A percentile compares a stretch with the other conserved stretches of the same genome.
phyloP scores from a whole-genome alignment of 2,888 invertebrate species.

The Machimus rusticus region DNA sequence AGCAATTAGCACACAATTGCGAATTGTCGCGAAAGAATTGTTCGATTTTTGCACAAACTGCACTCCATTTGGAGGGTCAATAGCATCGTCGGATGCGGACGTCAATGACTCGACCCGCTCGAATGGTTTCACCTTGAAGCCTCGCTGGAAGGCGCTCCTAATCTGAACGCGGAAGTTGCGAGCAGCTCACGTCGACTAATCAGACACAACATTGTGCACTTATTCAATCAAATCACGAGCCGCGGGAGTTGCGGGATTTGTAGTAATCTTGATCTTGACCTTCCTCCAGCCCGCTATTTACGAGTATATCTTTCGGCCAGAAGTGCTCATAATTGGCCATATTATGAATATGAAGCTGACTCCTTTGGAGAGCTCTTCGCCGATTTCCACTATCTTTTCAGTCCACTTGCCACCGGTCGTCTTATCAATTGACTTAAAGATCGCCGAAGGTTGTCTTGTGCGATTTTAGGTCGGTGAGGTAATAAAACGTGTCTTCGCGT shows the following conservation, averaged over 20 bases:
- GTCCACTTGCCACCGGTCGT: neutral
- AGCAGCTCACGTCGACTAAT: neutral
- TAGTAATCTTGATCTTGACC: constrained; percentile 29
- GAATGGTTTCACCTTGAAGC: neutral
- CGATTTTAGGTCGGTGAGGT: neutral
- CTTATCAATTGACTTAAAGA: neutral
- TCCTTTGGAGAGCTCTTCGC: neutral
- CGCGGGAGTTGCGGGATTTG: neutral
- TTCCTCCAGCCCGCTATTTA: neutral
- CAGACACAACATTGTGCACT: neutral
- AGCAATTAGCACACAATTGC: neutral
- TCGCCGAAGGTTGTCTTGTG: neutral
- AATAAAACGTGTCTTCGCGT: constrained; percentile 1
- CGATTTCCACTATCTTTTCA: neutral
- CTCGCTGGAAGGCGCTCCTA: neutral
- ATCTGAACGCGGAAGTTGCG: neutral
- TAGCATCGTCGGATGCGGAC: neutral
- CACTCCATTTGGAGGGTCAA: neutral
- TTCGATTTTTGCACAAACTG: neutral
- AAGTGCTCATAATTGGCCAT: neutral
- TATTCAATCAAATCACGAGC: neutral
- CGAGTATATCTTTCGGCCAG: neutral
- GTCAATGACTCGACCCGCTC: neutral
- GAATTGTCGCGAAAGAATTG: neutral
- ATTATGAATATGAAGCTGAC: neutral